These are phyloP conservation scores for Drosophila glabriapex DNA, from an alignment of 2,888 invertebrate genomes.

Conservation along the genomic window DNA sequence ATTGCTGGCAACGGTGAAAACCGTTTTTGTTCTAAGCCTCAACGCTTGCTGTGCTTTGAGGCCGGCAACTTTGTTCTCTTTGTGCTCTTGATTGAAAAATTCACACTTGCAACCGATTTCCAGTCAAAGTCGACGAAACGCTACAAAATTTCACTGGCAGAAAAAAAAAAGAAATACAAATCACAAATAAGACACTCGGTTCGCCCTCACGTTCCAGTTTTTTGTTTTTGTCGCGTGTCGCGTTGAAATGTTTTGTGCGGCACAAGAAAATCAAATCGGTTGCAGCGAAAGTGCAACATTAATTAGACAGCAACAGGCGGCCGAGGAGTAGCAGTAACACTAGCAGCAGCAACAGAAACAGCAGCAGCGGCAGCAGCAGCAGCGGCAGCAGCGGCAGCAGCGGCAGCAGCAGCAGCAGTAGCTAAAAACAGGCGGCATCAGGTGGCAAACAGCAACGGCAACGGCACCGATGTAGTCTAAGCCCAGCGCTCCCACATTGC, in stretches of 20 bases:
- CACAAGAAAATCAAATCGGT: constrained; percentile 49
- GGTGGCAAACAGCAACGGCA: constrained; percentile 3
- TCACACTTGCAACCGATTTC: constrained; percentile 3
- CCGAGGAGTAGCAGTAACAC: not conserved
- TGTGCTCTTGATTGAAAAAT: constrained; percentile 4
- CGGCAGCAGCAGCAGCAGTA: not conserved
- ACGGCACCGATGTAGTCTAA: constrained; percentile 61
- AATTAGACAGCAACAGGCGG: constrained; percentile 35
- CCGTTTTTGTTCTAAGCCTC: constrained; percentile 45
- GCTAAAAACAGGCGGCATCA: constrained; percentile 7
- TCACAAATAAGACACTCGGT: constrained; percentile 9
- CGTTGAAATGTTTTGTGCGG: constrained; percentile 54
- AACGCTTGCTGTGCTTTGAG: constrained; percentile 35
- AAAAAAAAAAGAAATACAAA: not conserved
- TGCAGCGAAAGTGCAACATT: constrained; percentile 58
- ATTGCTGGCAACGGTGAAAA: constrained; percentile 30
- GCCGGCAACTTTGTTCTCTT: not conserved
- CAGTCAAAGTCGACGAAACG: constrained; percentile 20
- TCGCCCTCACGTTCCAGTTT: constrained; percentile 5
- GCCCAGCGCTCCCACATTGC: constrained; percentile 51
- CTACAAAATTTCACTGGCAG: constrained; percentile 33
- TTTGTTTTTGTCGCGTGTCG: constrained; percentile 34
- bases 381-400: not conserved
- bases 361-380: constrained; percentile 3
- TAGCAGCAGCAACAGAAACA: not conserved